phyloP scores from a whole-genome alignment of 2,888 invertebrate species.

The Malachius bipustulatus region DNA sequence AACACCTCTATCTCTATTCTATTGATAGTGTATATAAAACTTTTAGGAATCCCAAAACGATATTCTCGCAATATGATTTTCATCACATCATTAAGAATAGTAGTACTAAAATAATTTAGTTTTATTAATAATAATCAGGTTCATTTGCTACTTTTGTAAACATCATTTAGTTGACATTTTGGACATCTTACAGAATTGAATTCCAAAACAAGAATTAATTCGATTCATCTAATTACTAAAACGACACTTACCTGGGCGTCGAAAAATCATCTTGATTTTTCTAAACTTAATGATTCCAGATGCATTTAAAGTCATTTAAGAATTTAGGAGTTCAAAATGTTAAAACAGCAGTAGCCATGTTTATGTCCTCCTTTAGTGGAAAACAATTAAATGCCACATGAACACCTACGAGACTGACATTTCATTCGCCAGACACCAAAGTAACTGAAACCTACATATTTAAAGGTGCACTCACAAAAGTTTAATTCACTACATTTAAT shows the following conservation, averaged over 20 bases:
- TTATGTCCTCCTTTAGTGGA: constrained; percentile 30
- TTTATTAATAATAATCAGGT: not conserved
- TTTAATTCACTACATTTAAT: too few relatives aligned
- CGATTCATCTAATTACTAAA: constrained; percentile 11
- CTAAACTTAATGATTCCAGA: constrained; percentile 13
- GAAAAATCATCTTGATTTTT: constrained; percentile 29
- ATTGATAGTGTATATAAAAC: too few relatives aligned
- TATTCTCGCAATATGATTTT: not conserved
- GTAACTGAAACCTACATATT: too few relatives aligned
- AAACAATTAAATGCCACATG: constrained; percentile 25
- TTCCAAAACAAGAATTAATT: constrained; percentile 17
- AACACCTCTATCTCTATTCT: too few relatives aligned
- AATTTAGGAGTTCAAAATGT: not conserved
- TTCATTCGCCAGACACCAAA: too few relatives aligned
- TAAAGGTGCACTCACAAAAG: too few relatives aligned
- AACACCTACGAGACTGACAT: too few relatives aligned
- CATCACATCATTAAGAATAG: not conserved
- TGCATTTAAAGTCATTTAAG: constrained; percentile 13
- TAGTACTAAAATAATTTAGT: not conserved
- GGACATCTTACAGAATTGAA: constrained; percentile 6
- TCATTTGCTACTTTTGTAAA: not conserved
- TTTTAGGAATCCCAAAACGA: too few relatives aligned
- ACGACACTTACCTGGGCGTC: constrained; percentile 32
- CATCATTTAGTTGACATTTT: constrained; percentile 10
- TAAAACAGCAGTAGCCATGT: constrained; percentile 34